Evolutionary conservation across 2,888 invertebrate species (phyloP).

Genomic region (Zootermopsis nevadensis): DNA sequence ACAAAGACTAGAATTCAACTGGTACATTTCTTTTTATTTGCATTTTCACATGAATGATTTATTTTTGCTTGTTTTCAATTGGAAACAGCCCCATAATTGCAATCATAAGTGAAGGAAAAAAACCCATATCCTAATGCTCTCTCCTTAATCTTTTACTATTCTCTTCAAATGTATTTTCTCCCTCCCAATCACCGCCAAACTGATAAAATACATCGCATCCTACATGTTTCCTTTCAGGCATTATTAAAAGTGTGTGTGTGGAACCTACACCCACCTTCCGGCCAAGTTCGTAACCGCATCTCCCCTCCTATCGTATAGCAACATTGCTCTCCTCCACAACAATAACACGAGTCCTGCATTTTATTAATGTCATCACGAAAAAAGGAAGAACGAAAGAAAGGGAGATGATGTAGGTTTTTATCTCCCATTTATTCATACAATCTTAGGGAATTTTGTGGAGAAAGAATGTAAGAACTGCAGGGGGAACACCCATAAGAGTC

Average conservation of each 20-base stretch:
- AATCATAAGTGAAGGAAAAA: background rate
- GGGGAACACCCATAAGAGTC: slow-evolving; percentile 1
- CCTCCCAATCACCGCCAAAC: background rate
- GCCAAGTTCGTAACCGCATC: background rate
- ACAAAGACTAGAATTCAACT: no score
- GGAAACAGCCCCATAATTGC: background rate
- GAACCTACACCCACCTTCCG: background rate
- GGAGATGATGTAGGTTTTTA: background rate
- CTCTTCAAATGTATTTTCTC: slow-evolving; percentile 5
- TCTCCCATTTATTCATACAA: background rate
- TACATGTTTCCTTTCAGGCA: background rate
- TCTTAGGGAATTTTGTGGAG: background rate
- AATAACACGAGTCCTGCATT: slow-evolving; percentile 2
- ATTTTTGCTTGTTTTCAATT: background rate
- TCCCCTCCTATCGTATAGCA: background rate
- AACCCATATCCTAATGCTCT: background rate
- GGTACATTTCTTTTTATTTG: no score
- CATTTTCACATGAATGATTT: background rate
- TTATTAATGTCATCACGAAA: slow-evolving; percentile 19
- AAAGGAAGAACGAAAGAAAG: background rate
- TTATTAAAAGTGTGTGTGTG: slow-evolving; percentile 10
- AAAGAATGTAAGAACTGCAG: background rate
- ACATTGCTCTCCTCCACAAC: background rate
- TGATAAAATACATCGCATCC: background rate
- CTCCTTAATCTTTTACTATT: background rate